Conservation (phyloP, 2,113 vertebrate genomes). For the Zosterops borbonicus region DNA sequence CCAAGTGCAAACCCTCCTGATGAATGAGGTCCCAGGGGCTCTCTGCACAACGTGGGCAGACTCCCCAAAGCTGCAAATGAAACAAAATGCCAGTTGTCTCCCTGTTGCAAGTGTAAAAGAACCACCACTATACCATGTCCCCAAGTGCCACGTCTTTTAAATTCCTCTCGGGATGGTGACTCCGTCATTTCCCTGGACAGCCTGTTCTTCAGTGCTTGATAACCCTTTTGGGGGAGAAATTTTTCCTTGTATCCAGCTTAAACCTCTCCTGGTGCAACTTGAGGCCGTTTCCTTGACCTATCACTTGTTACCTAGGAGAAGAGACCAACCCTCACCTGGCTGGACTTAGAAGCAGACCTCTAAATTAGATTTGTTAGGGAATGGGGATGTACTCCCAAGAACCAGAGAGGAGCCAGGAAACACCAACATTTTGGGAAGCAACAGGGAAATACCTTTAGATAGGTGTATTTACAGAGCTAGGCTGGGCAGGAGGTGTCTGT, state of each 20-base stretch:
- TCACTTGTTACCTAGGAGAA: background rate
- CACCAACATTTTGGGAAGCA: background rate
- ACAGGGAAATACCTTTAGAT: background rate
- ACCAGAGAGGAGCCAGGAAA: background rate
- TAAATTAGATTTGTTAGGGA: background rate
- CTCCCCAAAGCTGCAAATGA: background rate
- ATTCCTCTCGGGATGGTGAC: background rate
- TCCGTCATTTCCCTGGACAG: background rate
- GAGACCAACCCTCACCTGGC: background rate
- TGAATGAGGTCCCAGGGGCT: background rate
- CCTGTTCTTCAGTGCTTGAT: background rate
- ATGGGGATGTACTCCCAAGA: background rate
- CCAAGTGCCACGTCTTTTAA: background rate
- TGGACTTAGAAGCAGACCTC: background rate
- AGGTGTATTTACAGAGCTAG: background rate
- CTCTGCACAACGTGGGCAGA: background rate
- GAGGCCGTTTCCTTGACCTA: background rate
- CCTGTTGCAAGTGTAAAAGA: background rate
- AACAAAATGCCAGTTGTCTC: too few species aligned
- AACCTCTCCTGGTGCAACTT: background rate
- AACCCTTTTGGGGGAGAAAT: background rate
- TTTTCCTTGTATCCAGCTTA: background rate
- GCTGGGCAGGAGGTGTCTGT: background rate
- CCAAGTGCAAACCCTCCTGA: background rate
- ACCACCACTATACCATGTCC: too few species aligned